A percentile compares a stretch with the other conserved stretches of the same genome.
These are phyloP conservation scores for Paradoxurus hermaphroditus DNA, from an alignment of 2,113 vertebrate genomes.

Conservation along the genomic window DNA sequence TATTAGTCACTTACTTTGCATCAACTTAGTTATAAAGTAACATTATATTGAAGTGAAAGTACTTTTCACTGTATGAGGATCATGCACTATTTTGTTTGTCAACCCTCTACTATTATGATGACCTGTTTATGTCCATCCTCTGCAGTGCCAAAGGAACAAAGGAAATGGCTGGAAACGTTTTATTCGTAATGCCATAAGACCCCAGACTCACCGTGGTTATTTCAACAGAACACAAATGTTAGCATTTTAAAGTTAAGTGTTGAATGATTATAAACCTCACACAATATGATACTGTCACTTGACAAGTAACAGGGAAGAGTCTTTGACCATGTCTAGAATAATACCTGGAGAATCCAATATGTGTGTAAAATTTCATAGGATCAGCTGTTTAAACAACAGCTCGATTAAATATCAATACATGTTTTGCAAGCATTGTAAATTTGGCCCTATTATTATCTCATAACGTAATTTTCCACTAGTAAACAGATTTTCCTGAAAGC, in stretches of 20 bases:
- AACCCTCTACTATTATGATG: background rate
- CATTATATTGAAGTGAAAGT: background rate
- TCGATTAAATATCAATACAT: conserved; percentile 78
- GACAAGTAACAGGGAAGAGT: conserved; percentile 46
- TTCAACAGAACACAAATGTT: conserved; percentile 45
- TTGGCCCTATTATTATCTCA: conserved; percentile 57
- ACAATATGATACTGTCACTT: conserved; percentile 30
- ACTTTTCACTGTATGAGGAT: background rate
- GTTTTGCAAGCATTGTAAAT: conserved; percentile 73
- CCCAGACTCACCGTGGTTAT: conserved; percentile 51
- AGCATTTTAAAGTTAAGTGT: conserved; percentile 36
- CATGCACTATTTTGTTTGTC: background rate
- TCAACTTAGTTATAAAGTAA: background rate
- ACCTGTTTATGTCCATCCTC: background rate
- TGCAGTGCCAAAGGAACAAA: background rate
- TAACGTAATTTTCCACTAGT: conserved; percentile 64
- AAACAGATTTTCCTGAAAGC: conserved; percentile 65
- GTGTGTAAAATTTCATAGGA: conserved; percentile 67
- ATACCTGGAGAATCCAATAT: conserved; percentile 63
- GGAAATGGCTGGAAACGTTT: background rate
- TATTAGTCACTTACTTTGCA: conserved; percentile 8
- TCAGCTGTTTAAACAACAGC: conserved; percentile 69
- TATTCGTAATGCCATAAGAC: background rate
- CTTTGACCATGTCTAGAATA: conserved; percentile 45
- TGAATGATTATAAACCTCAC: conserved; percentile 54